Base-by-base conservation (phyloP, 2,888 invertebrate species). In the Xanthostigma xanthostigma region DNA sequence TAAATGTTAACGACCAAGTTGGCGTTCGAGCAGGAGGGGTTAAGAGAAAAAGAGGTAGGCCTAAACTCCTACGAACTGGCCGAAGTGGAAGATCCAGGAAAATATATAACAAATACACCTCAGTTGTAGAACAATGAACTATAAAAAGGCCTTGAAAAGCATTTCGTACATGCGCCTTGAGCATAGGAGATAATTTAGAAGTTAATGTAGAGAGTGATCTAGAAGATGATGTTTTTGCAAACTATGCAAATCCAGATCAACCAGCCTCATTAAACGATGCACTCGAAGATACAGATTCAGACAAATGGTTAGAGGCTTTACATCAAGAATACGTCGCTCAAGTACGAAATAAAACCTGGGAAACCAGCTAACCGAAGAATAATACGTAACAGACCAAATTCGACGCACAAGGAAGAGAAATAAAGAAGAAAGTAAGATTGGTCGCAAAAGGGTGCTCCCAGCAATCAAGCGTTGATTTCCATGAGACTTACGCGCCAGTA, bases 401-500 rank as follows among this genome's bases (percentile, higher is more conserved):
- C 9, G 49, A 54, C 11, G 10, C 51, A 13, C 50, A 58, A 48
- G 56, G 55, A 13, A 49, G 14, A 11, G 38, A 57, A 9, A 53
- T 56, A 34, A 48, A 51, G 37, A 44, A 49, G 27, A 59, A 59
- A 48, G 60, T 60, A 8, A 38, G 60, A 14, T 40, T 60, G 3
- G 59, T 60, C 1, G 59, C 60, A 3, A 53, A 56, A 52, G 58
- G 58, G 13, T 59, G 53, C 52, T n/a, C n/a, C n/a, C n/a, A n/a
- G n/a, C n/a, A n/a, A n/a, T n/a, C n/a, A n/a, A n/a, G n/a, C n/a
- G n/a, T n/a, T n/a, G n/a, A n/a, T n/a, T n/a, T n/a, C n/a, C n/a
- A n/a, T n/a, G n/a, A n/a, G n/a, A n/a, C n/a, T n/a, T n/a, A n/a
- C n/a, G n/a, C n/a, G n/a, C n/a, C n/a, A n/a, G n/a, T n/a, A n/a